Percentiles rank a stretch among this genome's conserved stretches.
phyloP scores from a whole-genome alignment of 2,888 invertebrate genomes.

The Ceriagrion tenellum region DNA sequence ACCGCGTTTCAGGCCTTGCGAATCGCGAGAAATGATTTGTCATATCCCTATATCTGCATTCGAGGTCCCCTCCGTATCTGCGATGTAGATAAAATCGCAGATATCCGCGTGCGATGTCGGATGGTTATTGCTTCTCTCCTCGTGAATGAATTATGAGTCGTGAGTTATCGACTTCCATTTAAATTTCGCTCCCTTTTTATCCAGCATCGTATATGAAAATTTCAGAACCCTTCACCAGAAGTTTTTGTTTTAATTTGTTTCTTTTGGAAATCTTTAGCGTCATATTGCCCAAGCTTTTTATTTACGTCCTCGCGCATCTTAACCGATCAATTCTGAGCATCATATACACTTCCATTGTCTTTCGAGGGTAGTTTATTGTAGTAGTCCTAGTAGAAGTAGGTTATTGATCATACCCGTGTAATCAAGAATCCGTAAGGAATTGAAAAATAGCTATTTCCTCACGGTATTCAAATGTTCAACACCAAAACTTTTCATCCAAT shows the following conservation, averaged over 20 bases:
- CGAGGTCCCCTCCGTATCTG: not conserved
- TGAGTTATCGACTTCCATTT: slow-evolving; percentile 15
- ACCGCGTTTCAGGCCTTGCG: not conserved
- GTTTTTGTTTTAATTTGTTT: not conserved
- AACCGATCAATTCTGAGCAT: not conserved
- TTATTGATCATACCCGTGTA: too few species aligned
- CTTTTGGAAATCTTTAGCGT: not conserved
- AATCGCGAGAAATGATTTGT: slow-evolving; percentile 23
- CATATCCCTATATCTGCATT: not conserved
- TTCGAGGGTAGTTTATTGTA: too few species aligned
- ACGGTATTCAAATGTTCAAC: too few species aligned
- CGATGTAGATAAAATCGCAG: not conserved
- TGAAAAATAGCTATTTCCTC: too few species aligned
- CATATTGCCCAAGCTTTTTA: not conserved
- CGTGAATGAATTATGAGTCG: not conserved
- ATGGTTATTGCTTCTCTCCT: not conserved
- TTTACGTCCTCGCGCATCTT: not conserved
- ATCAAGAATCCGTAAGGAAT: too few species aligned
- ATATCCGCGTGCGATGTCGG: not conserved
- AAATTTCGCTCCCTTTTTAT: not conserved
- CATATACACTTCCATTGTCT: not conserved
- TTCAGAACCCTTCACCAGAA: not conserved
- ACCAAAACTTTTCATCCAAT: too few species aligned
- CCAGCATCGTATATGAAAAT: not conserved
- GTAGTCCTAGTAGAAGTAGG: too few species aligned